These are phyloP conservation scores for Sinotaia quadrata DNA, from an alignment of 2,888 invertebrate species.

Conservation along the genomic window DNA sequence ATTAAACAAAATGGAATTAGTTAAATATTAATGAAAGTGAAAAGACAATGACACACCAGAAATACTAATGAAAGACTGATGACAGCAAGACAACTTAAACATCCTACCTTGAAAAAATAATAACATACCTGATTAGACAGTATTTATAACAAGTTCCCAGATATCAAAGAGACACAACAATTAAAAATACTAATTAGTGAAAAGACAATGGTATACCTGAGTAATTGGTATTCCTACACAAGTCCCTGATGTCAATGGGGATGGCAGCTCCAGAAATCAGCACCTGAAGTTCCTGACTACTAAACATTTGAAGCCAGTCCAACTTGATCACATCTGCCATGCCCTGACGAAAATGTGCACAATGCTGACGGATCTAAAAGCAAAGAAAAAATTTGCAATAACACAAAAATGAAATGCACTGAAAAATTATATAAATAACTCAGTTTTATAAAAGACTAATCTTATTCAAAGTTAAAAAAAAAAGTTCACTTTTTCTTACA, in stretches of 20 bases:
- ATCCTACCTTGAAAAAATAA: no score
- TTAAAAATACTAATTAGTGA: background rate
- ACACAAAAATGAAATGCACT: no score
- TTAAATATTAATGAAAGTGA: no score
- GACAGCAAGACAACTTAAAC: no score
- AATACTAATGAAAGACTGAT: no score
- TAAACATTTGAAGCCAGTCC: constrained; percentile 96
- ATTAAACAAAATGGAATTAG: no score
- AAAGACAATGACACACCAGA: no score
- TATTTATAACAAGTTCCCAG: background rate
- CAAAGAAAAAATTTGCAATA: background rate
- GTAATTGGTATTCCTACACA: constrained; percentile 90
- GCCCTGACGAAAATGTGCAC: constrained; percentile 89
- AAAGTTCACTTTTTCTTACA: no score
- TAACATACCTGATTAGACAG: background rate
- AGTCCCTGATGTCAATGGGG: constrained; percentile 92
- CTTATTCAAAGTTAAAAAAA: no score
- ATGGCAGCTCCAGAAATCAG: constrained; percentile 96
- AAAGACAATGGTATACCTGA: constrained; percentile 75
- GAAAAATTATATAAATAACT: no score
- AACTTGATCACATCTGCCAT: constrained; percentile 91
- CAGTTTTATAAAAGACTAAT: no score
- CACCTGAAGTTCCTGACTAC: constrained; percentile 92
- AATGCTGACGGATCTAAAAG: constrained; percentile 80
- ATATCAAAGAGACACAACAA: background rate